Percentiles rank a stretch among this genome's conserved stretches.
Evolutionary conservation across 2,888 invertebrate species (phyloP).

Genomic region (Patella pellucida): DNA sequence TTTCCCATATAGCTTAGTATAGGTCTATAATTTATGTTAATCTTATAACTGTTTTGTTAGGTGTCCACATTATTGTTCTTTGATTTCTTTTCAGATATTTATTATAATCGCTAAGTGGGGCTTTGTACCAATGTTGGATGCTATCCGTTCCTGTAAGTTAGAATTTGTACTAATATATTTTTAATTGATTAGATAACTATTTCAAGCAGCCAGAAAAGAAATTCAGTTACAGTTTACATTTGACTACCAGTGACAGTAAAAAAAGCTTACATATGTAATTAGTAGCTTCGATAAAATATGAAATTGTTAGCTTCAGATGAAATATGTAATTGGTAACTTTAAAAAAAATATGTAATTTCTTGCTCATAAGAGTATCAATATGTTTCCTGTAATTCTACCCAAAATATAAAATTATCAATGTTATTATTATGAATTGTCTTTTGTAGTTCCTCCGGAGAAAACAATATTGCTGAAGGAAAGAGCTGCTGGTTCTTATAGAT

Average conservation of each 20-base stretch:
- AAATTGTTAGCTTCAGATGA: not conserved
- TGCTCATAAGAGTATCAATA: too few relatives aligned
- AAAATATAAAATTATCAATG: too few relatives aligned
- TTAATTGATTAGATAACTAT: not conserved
- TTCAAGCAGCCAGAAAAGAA: too few relatives aligned
- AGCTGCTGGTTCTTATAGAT: conserved; percentile 82
- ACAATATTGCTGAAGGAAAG: conserved; percentile 86
- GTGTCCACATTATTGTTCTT: not conserved
- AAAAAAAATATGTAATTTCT: too few relatives aligned
- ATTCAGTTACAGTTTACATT: too few relatives aligned
- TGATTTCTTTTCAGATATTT: conserved; percentile 76
- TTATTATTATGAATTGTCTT: not conserved
- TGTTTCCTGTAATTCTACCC: too few relatives aligned
- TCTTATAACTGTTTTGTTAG: not conserved
- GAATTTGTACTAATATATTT: not conserved
- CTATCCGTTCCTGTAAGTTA: conserved; percentile 82
- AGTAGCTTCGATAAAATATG: not conserved
- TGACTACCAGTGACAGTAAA: too few relatives aligned
- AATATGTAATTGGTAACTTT: not conserved
- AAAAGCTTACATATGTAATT: not conserved
- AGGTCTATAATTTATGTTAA: too few relatives aligned
- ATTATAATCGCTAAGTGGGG: conserved; percentile 87
- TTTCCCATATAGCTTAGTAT: too few relatives aligned
- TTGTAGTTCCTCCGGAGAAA: conserved; percentile 82
- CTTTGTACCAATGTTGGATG: conserved; percentile 83